A percentile compares a stretch with the other conserved stretches of the same genome.
Evolutionary conservation across 2,797 vertebrate genomes (phyloP).

Genomic region (Helarctos malayanus): DNA sequence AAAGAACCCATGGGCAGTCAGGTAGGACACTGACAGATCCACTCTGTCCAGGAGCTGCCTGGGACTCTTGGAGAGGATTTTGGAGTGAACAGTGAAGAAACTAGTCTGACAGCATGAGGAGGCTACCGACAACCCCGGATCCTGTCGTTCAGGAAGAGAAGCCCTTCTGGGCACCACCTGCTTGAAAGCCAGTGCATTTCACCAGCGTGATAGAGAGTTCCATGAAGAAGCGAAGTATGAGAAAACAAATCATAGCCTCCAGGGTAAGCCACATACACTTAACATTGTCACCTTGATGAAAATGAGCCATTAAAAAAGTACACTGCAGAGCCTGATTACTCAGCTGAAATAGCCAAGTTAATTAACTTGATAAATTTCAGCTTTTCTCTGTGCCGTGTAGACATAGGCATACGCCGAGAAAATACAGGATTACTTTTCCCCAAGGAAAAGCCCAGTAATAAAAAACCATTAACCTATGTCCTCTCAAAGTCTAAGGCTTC

Average conservation of each 20-base stretch:
- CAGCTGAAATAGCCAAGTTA: constrained; percentile 21
- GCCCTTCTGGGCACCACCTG: rapidly evolving
- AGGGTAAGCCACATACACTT: neutral
- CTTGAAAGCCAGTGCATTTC: rapidly evolving
- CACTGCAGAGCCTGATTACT: neutral
- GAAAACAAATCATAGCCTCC: neutral
- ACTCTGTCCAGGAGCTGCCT: rapidly evolving
- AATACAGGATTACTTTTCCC: constrained; percentile 23
- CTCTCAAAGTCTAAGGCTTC: constrained; percentile 36
- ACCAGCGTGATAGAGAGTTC: neutral
- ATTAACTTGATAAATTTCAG: constrained; percentile 67
- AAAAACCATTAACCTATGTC: constrained; percentile 58
- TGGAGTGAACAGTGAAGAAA: rapidly evolving
- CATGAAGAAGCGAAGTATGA: neutral
- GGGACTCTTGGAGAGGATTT: neutral
- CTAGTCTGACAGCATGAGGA: rapidly evolving
- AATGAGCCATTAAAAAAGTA: neutral
- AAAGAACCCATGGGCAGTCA: neutral
- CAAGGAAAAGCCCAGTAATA: neutral
- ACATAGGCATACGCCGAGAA: constrained; percentile 47
- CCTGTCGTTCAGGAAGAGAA: rapidly evolving
- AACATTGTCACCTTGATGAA: neutral
- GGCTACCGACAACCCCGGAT: neutral
- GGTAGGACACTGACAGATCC: rapidly evolving
- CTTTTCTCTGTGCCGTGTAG: neutral